A percentile compares a stretch with the other conserved stretches of the same genome.
Evolutionary conservation across 2,113 vertebrate species (phyloP).

Genomic region (Eretmochelys imbricata): DNA sequence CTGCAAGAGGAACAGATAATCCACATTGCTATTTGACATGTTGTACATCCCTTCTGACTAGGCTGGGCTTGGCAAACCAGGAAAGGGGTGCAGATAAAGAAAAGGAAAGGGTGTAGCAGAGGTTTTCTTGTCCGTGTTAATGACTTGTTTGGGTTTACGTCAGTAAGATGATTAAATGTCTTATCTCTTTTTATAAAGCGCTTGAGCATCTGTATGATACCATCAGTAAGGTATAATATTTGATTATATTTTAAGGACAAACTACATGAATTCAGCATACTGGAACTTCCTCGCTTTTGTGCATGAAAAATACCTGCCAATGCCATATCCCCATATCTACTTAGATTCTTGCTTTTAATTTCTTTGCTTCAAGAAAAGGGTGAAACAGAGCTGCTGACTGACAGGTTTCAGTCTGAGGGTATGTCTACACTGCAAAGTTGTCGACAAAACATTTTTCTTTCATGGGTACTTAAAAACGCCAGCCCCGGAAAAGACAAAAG

Average conservation of each 20-base stretch:
- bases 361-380: background rate
- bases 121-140: background rate
- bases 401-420: background rate
- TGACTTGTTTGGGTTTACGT: background rate
- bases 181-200: background rate
- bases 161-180: background rate
- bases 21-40: background rate
- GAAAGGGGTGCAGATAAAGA: background rate
- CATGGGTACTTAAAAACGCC: no score
- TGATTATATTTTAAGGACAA: background rate
- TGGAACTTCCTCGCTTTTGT: background rate
- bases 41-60: background rate
- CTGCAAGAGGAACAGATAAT: background rate
- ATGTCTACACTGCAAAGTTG: no score
- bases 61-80: background rate
- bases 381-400: background rate
- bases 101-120: background rate
- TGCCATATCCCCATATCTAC: background rate
- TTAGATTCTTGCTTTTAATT: background rate
- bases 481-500: no score
- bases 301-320: background rate
- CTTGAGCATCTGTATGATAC: fast-evolving
- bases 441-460: no score
- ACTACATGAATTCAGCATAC: background rate
- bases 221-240: background rate